Percentiles rank a stretch among this genome's conserved stretches.
Conservation (phyloP, 2,888 invertebrate species). For the Muscina levida region DNA sequence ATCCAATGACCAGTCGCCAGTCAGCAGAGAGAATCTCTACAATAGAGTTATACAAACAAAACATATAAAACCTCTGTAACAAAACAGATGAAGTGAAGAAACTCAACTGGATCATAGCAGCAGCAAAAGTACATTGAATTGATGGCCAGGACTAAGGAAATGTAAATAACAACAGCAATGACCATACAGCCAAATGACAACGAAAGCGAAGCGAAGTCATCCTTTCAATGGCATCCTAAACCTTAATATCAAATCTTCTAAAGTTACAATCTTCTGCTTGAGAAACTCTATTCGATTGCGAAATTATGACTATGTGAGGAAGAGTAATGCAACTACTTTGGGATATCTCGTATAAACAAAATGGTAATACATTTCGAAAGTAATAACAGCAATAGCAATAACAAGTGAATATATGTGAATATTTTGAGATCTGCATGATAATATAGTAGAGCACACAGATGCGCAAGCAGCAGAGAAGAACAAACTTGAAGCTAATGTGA, state of each 20-base stretch:
- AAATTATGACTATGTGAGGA: constrained; percentile 24
- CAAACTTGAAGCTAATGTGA: neutral
- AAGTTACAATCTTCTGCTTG: constrained; percentile 15
- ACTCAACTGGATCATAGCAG: neutral
- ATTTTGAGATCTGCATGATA: constrained; percentile 30
- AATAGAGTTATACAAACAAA: constrained; percentile 8
- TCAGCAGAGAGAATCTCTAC: constrained; percentile 2
- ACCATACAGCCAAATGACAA: neutral
- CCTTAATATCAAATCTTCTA: constrained; percentile 4
- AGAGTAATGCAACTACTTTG: constrained; percentile 24
- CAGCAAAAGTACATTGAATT: neutral
- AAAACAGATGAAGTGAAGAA: constrained; percentile 3
- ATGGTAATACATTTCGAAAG: constrained; percentile 22
- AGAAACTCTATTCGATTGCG: neutral
- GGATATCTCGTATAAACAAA: constrained; percentile 18
- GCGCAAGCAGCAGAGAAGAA: neutral
- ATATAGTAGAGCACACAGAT: constrained; percentile 25
- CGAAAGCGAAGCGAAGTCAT: constrained; percentile 14
- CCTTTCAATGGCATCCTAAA: constrained; percentile 15
- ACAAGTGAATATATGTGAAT: constrained; percentile 11
- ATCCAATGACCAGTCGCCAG: constrained; percentile 53
- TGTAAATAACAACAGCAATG: no score
- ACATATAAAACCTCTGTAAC: neutral
- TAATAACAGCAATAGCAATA: neutral
- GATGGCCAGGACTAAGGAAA: no score